Evolutionary conservation across 1,140 invertebrate genomes (phyloP).

Genomic region (Lepidurus arcticus): DNA sequence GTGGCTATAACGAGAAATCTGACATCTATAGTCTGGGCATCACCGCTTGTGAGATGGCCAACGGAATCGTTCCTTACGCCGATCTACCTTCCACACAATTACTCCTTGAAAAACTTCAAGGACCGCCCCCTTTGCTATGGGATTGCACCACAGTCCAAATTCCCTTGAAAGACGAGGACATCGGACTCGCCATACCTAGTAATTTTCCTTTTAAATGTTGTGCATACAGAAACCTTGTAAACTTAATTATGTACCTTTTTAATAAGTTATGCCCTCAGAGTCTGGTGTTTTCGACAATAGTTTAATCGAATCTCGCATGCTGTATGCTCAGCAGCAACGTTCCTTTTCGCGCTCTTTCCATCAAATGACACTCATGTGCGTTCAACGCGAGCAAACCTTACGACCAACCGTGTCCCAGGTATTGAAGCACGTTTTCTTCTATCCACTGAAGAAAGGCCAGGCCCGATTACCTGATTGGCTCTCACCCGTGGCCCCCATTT

Average conservation of each 20-base stretch:
- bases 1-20: conserved; percentile 79
- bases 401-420: conserved; percentile 60
- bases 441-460: conserved; percentile 48
- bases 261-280: conserved; percentile 41
- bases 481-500: conserved; percentile 50
- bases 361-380: conserved; percentile 63
- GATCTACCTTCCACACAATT: conserved; percentile 76
- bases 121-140: conserved; percentile 65
- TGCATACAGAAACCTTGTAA: background rate
- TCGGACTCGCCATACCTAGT: conserved; percentile 47
- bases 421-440: conserved; percentile 68
- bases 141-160: conserved; percentile 63
- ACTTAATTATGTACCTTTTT: background rate
- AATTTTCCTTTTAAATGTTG: background rate
- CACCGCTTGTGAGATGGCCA: conserved; percentile 78
- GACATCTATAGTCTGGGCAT: conserved; percentile 88
- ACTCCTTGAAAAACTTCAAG: conserved; percentile 80
- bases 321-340: conserved; percentile 43
- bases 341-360: conserved; percentile 68
- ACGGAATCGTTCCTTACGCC: conserved; percentile 78
- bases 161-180: conserved; percentile 47
- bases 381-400: conserved; percentile 57
- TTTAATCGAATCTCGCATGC: conserved; percentile 45
- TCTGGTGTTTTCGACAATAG: conserved; percentile 42
- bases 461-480: conserved; percentile 47